A percentile compares a stretch with the other conserved stretches of the same genome.
Evolutionary conservation across 1,140 invertebrate species (phyloP).

Genomic region (Dinoponera quadriceps): DNA sequence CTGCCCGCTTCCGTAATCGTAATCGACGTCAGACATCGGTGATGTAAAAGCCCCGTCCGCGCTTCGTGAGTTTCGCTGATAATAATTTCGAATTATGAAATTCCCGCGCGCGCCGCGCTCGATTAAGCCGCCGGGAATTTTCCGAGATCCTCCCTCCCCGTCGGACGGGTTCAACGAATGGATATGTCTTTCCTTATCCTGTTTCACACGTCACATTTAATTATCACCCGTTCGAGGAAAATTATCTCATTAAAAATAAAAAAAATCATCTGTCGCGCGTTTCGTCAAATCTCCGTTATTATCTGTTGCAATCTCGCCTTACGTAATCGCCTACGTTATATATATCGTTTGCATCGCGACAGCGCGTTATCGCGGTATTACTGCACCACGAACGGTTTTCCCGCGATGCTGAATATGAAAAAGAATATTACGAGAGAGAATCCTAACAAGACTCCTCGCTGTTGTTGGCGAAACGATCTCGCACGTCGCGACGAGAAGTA

Average conservation of each 20-base stretch:
- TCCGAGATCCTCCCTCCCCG: not conserved
- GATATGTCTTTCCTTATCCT: conserved; percentile 4
- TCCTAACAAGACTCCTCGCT: not conserved
- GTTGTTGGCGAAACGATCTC: not conserved
- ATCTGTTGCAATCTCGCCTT: conserved; percentile 5
- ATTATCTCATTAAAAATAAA: not conserved
- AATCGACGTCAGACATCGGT: conserved; percentile 13
- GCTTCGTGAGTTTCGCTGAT: not conserved
- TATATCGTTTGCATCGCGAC: conserved; percentile 13
- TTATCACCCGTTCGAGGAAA: not conserved
- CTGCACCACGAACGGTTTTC: not conserved
- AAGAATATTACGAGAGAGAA: not conserved
- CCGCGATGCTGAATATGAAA: no score
- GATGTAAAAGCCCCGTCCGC: not conserved
- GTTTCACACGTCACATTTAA: not conserved
- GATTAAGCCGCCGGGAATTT: not conserved
- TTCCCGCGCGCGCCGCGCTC: not conserved
- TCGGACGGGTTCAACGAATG: conserved; percentile 3
- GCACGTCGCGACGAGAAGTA: not conserved
- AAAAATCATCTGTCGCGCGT: not conserved
- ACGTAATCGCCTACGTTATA: not conserved
- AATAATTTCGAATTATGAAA: conserved; percentile 26
- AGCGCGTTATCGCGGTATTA: not conserved
- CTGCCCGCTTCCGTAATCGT: conserved; percentile 59
- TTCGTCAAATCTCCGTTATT: conserved; percentile 16